Evolutionary conservation across 2,113 vertebrate genomes (phyloP), one percentile per base, ranked within the genome.

Genomic region (Phylloscopus trochiloides): DNA sequence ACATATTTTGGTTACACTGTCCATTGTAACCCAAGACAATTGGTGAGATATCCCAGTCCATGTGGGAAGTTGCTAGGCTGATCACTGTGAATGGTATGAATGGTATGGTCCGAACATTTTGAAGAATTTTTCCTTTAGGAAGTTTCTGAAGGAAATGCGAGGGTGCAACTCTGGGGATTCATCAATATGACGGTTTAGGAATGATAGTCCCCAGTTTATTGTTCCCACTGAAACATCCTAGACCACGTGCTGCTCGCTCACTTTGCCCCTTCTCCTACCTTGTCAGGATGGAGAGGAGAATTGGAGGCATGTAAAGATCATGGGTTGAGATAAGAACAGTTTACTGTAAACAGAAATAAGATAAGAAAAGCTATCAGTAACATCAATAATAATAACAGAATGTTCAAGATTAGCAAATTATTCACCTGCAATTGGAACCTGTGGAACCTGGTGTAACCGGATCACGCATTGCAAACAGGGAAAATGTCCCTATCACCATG

Each of bases 361-460:
- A 24, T 18, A 51, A 43, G 36, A 51, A 73, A 65, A 73, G 32
- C 38, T 18, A 19, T 7, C 14, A 12, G 12, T 73, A 32, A 32
- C 18, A 51, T 31, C 42, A 71, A 21, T 19, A 57, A 3, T 50
- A 58, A 43, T 19, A 66, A 10, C 22, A 50, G 36, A 43, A 31
- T 14, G 12, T 36, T 13, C 59, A 58, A 55, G 43, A 19, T 43
- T 43, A 50, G 26, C 10, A 32, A 65, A 58, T 38, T 6, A 65
- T 50, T 50, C 31, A 57, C 12, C 43, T 38, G 32, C 21, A 45
- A 3, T n/a, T 61, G 5, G 10, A 29, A 43, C 15, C 9, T 7
- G 10, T 1, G 4, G 12, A 61, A 38, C 10, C 26, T 18, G 11
- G 32, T 22, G 12, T 14, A 12, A 7, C 17, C 2, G 0, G 3